Evolutionary conservation across 2,888 invertebrate species (phyloP), one percentile per base, ranked within the genome.

Genomic region (Drosophila glabriapex): DNA sequence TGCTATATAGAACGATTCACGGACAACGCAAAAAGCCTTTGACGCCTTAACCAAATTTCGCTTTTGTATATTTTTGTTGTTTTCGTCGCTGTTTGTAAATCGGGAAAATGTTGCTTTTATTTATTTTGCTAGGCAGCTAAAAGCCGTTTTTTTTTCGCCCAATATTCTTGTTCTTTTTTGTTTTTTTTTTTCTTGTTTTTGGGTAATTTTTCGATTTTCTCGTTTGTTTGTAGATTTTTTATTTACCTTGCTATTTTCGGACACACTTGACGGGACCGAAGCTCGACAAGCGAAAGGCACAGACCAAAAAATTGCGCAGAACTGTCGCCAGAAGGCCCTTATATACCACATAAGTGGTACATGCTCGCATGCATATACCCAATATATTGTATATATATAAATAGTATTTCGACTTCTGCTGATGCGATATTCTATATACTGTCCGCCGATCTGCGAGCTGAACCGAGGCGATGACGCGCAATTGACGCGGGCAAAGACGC

Each of bases 401-500:
- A 63, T 67, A 74, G 77, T 79, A 71, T 65, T 61, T 67, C 68
- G 56, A 66, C 69, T 63, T 68, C 66, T 66, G 58, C 68, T 61
- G 67, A 73, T 79, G 61, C 70, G 72, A 81, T 83, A 60, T 82
- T 75, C 53, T 50, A 58, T 53, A 65, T 70, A 73, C 39, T 49
- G 41, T 31, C 33, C 58, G 61, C 54, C 52, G 62, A 55, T 73
- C 65, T 58, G 12, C 37, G 43, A 22, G 49, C 25, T 63, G 50
- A 10, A 29, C 31, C 67, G 66, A 69, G 76, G 78, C 82, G 91
- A 88, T 91, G 88, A 91, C 85, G 91, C 88, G 85, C 90, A 90
- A 91, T 91, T 91, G 88, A 91, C 78, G 91, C 88, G 82, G 68
- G 76, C 79, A 89, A 89, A 87, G 89, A 87, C 83, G 87, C 87